These are phyloP conservation scores for Numida meleagris DNA, from an alignment of 2,113 vertebrate species.

Conservation along the genomic window DNA sequence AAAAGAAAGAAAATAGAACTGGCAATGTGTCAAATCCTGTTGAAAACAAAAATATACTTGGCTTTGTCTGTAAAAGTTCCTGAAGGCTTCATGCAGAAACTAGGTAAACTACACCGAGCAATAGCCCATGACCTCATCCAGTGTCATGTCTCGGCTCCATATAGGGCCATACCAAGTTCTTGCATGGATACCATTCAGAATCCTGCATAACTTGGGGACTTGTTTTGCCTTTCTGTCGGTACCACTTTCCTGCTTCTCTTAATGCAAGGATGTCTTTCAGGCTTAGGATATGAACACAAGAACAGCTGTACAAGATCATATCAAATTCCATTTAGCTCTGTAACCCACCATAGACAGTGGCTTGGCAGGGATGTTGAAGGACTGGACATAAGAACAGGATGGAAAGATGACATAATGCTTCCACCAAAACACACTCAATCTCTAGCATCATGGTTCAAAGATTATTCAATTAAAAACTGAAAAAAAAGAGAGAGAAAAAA, in stretches of 20 bases:
- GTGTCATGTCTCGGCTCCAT: neutral
- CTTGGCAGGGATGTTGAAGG: neutral
- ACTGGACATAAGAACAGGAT: neutral
- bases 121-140: neutral
- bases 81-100: neutral
- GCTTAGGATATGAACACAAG: neutral
- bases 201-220: neutral
- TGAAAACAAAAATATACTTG: neutral
- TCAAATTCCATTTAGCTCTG: neutral
- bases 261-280: neutral
- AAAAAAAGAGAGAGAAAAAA: no score
- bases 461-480: neutral
- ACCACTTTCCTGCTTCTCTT: neutral
- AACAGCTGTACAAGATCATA: neutral
- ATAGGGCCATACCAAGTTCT: neutral
- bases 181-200: neutral
- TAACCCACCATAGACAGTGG: neutral
- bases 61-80: neutral
- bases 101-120: neutral
- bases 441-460: neutral
- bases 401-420: neutral
- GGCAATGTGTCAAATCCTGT: neutral
- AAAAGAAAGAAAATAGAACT: neutral
- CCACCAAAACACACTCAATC: neutral
- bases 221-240: neutral